Conservation (phyloP, 2,797 vertebrate genomes). For the Manis javanica region DNA sequence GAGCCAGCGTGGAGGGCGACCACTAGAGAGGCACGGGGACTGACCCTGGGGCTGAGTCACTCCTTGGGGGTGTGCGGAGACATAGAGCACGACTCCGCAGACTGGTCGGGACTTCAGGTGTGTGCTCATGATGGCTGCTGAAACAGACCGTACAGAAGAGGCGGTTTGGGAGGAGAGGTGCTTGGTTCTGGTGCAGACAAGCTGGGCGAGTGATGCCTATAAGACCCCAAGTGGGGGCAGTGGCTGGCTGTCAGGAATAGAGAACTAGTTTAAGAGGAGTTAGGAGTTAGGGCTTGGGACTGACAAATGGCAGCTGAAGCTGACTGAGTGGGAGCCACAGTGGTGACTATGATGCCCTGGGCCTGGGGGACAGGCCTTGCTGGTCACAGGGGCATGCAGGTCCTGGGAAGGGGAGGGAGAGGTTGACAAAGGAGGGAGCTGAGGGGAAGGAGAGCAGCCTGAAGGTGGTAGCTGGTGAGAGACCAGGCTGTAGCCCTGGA, state of each 20-base stretch:
- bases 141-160: neutral
- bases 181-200: rapidly evolving
- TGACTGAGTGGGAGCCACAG: neutral
- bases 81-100: too few relatives aligned
- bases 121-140: too few relatives aligned
- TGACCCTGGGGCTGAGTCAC: neutral
- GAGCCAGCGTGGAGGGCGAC: rapidly evolving
- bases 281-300: neutral
- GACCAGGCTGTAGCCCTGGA: neutral
- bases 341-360: too few relatives aligned
- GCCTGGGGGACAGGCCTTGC: too few relatives aligned
- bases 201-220: neutral
- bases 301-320: neutral
- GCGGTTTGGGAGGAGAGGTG: neutral
- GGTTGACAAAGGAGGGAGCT: too few relatives aligned
- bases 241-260: neutral
- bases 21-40: too few relatives aligned
- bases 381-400: too few relatives aligned
- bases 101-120: neutral
- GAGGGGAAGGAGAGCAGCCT: neutral
- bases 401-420: too few relatives aligned
- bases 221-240: neutral
- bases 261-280: neutral
- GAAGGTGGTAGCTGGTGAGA: neutral
- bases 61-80: neutral